Evolutionary conservation across 2,888 invertebrate genomes (phyloP).

Genomic region (Spodoptera littoralis): DNA sequence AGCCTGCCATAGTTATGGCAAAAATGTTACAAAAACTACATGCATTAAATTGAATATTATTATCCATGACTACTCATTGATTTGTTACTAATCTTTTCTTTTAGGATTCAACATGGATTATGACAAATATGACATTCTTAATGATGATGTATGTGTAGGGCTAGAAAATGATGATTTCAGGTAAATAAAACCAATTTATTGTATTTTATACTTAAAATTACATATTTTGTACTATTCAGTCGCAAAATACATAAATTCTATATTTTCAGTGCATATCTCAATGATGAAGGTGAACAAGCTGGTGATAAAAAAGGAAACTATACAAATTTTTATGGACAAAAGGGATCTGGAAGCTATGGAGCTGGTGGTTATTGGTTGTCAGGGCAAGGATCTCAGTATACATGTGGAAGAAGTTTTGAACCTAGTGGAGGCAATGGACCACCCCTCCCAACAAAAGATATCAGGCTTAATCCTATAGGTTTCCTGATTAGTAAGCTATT

Average conservation of each 20-base stretch:
- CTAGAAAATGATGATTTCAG: constrained; percentile 3
- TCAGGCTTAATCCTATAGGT: constrained; percentile 46
- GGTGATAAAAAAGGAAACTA: no score
- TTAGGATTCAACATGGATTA: constrained; percentile 14
- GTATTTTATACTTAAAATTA: no score
- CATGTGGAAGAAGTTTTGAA: constrained; percentile 66
- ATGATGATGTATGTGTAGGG: constrained; percentile 1
- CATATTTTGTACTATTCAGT: no score
- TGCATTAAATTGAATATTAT: no score
- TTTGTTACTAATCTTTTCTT: neutral
- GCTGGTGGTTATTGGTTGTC: constrained; percentile 17
- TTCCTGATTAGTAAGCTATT: constrained; percentile 70
- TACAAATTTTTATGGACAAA: no score
- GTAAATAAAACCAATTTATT: constrained; percentile 7
- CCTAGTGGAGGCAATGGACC: constrained; percentile 56
- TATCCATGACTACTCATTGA: no score
- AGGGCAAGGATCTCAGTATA: constrained; percentile 25
- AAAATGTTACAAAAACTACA: no score
- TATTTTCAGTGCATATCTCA: constrained; percentile 8
- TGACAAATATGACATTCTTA: neutral
- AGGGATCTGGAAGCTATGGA: no score
- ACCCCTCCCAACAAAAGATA: constrained; percentile 31
- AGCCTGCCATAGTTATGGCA: no score
- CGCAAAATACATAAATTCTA: no score
- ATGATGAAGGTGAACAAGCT: neutral